Evolutionary conservation across 2,113 vertebrate species (phyloP).

Genomic region (Dromas ardeola): DNA sequence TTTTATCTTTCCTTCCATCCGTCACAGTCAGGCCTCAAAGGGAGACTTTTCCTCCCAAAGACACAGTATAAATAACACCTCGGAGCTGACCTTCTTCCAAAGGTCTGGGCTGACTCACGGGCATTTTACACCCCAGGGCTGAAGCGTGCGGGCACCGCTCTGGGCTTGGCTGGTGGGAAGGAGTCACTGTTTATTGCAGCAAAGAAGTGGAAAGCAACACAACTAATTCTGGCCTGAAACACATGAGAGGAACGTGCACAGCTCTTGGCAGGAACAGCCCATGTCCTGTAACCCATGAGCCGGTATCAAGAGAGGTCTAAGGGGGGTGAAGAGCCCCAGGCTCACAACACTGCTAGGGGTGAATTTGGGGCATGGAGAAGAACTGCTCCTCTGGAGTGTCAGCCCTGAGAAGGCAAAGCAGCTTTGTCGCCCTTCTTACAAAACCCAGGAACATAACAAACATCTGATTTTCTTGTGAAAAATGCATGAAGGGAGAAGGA

Average conservation of each 20-base stretch:
- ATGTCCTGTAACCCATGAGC: neutral
- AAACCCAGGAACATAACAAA: neutral
- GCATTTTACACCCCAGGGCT: neutral
- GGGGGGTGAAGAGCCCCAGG: neutral
- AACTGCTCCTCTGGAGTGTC: neutral
- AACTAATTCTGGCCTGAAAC: neutral
- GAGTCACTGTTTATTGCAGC: neutral
- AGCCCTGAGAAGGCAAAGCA: neutral
- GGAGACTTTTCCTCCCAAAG: neutral
- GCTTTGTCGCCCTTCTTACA: neutral
- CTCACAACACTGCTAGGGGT: too few relatives aligned
- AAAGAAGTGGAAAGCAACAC: neutral
- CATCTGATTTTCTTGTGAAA: neutral
- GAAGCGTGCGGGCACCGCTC: rapidly evolving
- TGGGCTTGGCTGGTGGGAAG: neutral
- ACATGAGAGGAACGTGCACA: rapidly evolving
- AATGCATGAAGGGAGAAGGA: neutral
- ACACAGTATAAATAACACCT: neutral
- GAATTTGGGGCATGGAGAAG: neutral
- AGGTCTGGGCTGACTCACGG: neutral
- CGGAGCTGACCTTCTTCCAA: neutral
- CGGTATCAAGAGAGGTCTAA: neutral
- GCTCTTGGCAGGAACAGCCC: neutral
- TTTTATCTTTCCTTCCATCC: neutral
- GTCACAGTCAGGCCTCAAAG: neutral